A percentile compares a stretch with the other conserved stretches of the same genome.
These are phyloP conservation scores for Macquaria ambigua DNA, from an alignment of 2,113 vertebrate genomes.

Conservation along the genomic window DNA sequence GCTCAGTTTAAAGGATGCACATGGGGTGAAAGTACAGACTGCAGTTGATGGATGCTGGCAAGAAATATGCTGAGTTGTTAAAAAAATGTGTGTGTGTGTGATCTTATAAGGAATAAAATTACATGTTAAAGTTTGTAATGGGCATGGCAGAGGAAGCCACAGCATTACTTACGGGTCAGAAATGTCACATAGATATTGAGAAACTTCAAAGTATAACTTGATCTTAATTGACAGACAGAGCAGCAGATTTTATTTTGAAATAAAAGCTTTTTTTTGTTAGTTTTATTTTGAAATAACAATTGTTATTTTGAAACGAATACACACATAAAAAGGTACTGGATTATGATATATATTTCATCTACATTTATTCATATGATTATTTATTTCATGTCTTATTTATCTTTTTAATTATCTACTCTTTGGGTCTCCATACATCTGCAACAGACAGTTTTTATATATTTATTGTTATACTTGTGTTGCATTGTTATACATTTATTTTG, in stretches of 20 bases:
- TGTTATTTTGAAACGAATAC: not conserved
- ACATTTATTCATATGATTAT: not conserved
- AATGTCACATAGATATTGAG: not conserved
- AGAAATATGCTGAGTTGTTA: conserved; percentile 51
- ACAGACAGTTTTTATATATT: not conserved
- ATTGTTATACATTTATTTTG: not conserved
- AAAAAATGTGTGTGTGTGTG: not conserved
- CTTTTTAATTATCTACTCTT: not conserved
- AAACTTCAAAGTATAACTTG: not conserved
- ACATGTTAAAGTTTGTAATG: not conserved
- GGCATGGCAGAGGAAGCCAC: conserved; percentile 4
- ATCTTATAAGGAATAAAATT: conserved; percentile 1
- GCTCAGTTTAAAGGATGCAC: conserved; percentile 34
- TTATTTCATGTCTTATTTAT: not conserved
- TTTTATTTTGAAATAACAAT: not conserved
- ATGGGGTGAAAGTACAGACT: conserved; percentile 33
- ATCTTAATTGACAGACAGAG: not conserved
- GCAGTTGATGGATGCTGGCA: conserved; percentile 46
- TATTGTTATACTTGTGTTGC: not conserved
- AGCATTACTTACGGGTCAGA: not conserved
- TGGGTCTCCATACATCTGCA: not conserved
- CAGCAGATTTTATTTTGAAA: not conserved
- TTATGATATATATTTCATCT: not conserved
- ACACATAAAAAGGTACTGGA: not conserved
- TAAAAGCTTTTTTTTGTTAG: not conserved